phyloP scores from a whole-genome alignment of 1,140 invertebrate genomes.

The Apis florea region DNA sequence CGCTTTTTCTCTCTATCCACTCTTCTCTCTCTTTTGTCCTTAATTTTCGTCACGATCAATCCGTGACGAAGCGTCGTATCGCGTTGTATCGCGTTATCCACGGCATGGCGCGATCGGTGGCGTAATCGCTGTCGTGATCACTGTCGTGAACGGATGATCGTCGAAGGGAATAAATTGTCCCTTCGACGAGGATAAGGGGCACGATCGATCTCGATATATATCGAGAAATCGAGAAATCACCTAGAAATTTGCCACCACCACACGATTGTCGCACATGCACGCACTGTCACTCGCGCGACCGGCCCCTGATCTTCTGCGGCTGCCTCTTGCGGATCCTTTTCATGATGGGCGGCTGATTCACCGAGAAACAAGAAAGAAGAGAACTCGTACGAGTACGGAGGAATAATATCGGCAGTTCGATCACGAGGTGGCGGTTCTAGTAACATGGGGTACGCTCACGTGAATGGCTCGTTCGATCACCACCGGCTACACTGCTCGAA shows the following conservation, averaged over 20 bases:
- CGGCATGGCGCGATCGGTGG: slow-evolving; percentile 21
- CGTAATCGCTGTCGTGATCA: background rate
- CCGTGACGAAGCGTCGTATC: background rate
- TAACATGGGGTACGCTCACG: slow-evolving; percentile 28
- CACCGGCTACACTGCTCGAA: slow-evolving; percentile 16
- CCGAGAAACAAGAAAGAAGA: slow-evolving; percentile 27
- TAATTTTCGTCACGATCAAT: slow-evolving; percentile 33
- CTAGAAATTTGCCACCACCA: background rate
- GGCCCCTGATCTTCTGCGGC: slow-evolving; percentile 62
- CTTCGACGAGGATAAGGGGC: background rate
- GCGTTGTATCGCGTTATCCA: slow-evolving; percentile 12
- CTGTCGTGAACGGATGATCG: background rate
- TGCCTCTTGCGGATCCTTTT: slow-evolving; percentile 70
- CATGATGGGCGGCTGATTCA: slow-evolving; percentile 57
- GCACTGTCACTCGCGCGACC: slow-evolving; percentile 66
- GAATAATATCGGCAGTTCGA: slow-evolving; percentile 9
- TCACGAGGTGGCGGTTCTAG: slow-evolving; percentile 7
- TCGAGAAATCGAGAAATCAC: background rate
- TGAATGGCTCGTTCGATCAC: background rate
- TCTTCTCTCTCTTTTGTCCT: background rate
- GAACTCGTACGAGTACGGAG: background rate
- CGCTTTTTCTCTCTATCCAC: background rate
- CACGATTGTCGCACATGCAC: background rate
- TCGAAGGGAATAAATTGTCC: background rate
- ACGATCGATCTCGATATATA: no score